Evolutionary conservation across 1,140 invertebrate species (phyloP), one percentile per base, ranked within the genome.

Genomic region (Drosophila eugracilis): DNA sequence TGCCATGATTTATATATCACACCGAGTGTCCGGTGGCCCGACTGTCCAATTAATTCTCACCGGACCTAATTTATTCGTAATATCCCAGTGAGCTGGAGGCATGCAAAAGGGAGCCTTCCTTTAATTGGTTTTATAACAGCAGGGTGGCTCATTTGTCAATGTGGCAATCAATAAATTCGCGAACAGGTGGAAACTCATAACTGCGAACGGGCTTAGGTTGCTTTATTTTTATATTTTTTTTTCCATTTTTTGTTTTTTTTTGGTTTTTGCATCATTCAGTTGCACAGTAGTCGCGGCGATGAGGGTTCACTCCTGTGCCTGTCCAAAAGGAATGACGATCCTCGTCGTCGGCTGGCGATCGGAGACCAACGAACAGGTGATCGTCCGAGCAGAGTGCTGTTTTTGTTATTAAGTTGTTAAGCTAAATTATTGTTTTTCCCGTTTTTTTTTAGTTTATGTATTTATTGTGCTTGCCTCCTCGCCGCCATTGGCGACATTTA

Each of bases 341-440:
- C 44, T 50, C 45, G 30, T 37, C 41, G n/a, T 26, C 37, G n/a
- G n/a, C 39, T 47, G 42, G 34, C 24, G 39, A 17, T 21, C n/a
- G n/a, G n/a, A n/a, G n/a, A 28, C 42, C n/a, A 54, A 74, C 71
- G 21, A 73, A 74, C 71, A 75, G 72, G 72, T 75, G 72, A 75
- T 67, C 50, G 45, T 57, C 49, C 45, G 15, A 37, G 49, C 49
- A 54, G 41, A 37, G 48, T 47, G 69, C 55, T 74, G n/a, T 76
- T 76, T 75, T 86, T 75, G 69, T 88, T 86, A 86, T 86, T 86
- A 89, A 86, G 83, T 86, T 86, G 83, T 86, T 86, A 88, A 86
- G 63, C 75, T 83, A 76, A 83, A 78, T 89, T 83, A 78, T 88
- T 88, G 70, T 66, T 67, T 73, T 66, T 66, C 36, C 19, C 37